Evolutionary conservation across 2,888 invertebrate genomes (phyloP).

Genomic region (Acronicta psi): DNA sequence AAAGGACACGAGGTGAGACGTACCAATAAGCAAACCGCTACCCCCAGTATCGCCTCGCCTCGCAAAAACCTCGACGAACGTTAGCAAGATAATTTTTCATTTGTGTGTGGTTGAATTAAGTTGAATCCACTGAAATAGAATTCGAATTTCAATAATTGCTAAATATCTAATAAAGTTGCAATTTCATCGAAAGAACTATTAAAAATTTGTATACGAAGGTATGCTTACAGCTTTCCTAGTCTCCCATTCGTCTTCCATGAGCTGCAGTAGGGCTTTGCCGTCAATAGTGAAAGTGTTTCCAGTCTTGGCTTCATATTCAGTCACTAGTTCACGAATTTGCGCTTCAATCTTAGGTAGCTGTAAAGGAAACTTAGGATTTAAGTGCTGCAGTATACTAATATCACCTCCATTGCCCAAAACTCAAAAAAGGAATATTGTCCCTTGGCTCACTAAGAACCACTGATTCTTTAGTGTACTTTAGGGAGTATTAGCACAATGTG

Average conservation of each 20-base stretch:
- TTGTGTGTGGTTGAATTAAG: conserved; percentile 23
- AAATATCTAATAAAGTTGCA: no score
- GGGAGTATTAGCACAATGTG: no score
- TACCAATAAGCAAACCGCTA: conserved; percentile 25
- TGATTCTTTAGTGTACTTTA: no score
- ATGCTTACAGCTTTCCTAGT: conserved; percentile 87
- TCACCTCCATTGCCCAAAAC: no score
- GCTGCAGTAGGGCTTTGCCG: conserved; percentile 90
- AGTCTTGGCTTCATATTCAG: conserved; percentile 86
- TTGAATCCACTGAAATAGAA: conserved; percentile 48
- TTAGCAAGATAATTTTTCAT: conserved; percentile 6
- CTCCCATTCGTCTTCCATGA: conserved; percentile 90
- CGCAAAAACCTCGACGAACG: conserved; percentile 10
- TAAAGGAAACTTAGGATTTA: conserved; percentile 1
- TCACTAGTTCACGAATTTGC: conserved; percentile 88
- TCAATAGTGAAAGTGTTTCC: conserved; percentile 89
- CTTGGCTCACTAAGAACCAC: no score
- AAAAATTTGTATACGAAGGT: not conserved
- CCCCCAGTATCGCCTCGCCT: conserved; percentile 8
- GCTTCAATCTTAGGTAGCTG: conserved; percentile 93
- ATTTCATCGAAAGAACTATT: no score
- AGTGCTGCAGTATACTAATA: no score
- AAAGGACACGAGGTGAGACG: conserved; percentile 30
- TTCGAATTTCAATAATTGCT: conserved; percentile 6
- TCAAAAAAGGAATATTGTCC: no score